Percentiles rank a stretch among this genome's conserved stretches.
Evolutionary conservation across 2,888 invertebrate species (phyloP).

Genomic region (Cheilosia vulpina): DNA sequence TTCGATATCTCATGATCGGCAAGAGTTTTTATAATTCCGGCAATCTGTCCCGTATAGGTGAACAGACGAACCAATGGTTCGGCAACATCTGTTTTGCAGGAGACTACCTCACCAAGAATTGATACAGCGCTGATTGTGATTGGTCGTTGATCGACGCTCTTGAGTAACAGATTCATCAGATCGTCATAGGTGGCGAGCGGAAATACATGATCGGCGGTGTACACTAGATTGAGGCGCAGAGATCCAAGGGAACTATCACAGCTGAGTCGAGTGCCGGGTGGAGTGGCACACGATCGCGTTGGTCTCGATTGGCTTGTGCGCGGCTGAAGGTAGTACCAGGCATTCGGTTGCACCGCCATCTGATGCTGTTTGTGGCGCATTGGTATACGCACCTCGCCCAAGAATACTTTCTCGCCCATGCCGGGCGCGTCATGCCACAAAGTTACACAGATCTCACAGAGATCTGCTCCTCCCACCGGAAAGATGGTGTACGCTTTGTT

Average conservation of each 20-base stretch:
- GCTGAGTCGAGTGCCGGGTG: constrained; percentile 88
- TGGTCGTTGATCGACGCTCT: constrained; percentile 85
- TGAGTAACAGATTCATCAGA: constrained; percentile 90
- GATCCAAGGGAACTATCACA: constrained; percentile 89
- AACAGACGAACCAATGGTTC: constrained; percentile 94
- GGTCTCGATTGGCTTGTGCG: constrained; percentile 87
- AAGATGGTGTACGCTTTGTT: constrained; percentile 85
- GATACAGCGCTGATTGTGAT: constrained; percentile 92
- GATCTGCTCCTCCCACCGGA: constrained; percentile 87
- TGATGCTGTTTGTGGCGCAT: constrained; percentile 88
- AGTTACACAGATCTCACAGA: constrained; percentile 91
- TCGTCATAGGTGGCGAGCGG: constrained; percentile 91
- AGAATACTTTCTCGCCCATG: constrained; percentile 90
- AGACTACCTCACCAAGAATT: constrained; percentile 92
- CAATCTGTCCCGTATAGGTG: constrained; percentile 93
- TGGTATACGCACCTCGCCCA: constrained; percentile 93
- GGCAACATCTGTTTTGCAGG: constrained; percentile 94
- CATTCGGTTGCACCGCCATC: constrained; percentile 86
- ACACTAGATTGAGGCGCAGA: constrained; percentile 92
- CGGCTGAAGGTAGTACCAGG: constrained; percentile 91
- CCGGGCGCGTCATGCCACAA: constrained; percentile 94
- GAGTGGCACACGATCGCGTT: constrained; percentile 87
- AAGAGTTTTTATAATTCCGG: constrained; percentile 91
- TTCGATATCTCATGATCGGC: constrained; percentile 95
- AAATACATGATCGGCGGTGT: constrained; percentile 95